phyloP scores from a whole-genome alignment of 2,797 vertebrate species.

The Phrynocephalus vlangalii region DNA sequence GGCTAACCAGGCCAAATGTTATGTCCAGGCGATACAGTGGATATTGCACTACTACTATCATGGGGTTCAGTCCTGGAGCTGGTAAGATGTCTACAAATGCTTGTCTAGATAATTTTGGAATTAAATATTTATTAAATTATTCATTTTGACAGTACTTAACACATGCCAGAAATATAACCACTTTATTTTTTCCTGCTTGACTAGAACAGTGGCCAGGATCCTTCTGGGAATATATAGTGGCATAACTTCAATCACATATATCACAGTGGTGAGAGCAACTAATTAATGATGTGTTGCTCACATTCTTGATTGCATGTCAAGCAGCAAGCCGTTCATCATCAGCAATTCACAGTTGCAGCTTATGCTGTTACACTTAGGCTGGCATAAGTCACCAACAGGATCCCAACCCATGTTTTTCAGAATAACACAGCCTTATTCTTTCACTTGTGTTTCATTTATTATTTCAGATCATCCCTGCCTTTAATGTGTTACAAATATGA shows the following conservation, averaged over 20 bases:
- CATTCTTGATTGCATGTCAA: too few species aligned
- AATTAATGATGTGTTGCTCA: too few species aligned
- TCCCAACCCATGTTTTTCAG: background rate
- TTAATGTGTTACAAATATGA: background rate
- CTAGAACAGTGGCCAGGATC: too few species aligned
- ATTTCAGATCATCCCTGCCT: background rate
- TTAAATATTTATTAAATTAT: background rate
- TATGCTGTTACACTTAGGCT: too few species aligned
- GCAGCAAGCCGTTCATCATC: too few species aligned
- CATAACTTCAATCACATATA: too few species aligned
- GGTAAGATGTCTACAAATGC: conserved; percentile 81
- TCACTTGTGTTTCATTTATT: background rate
- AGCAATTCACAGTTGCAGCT: too few species aligned
- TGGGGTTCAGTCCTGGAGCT: conserved; percentile 99
- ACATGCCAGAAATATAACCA: background rate
- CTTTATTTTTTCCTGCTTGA: background rate
- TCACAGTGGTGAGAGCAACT: too few species aligned
- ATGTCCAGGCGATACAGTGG: conserved; percentile 98
- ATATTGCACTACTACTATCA: conserved; percentile 99
- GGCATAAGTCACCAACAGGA: too few species aligned
- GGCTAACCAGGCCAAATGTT: conserved; percentile 91
- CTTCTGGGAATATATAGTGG: too few species aligned
- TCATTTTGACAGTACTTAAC: background rate
- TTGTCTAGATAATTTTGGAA: background rate
- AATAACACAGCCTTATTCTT: background rate